Evolutionary conservation across 2,888 invertebrate genomes (phyloP).

Genomic region (Caenorhabditis angaria): DNA sequence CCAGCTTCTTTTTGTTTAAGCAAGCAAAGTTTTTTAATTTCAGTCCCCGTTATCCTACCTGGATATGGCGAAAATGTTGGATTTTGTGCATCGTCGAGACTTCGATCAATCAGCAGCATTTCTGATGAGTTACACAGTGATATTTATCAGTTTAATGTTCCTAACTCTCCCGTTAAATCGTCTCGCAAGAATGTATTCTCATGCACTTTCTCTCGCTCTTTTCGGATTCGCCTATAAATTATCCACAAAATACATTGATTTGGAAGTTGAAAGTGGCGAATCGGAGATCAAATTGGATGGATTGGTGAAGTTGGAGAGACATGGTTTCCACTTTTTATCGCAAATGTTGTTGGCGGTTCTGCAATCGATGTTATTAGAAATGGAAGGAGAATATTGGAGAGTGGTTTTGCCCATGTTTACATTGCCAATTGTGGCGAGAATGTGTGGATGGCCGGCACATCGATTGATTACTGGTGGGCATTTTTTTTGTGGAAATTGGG

Average conservation of each 20-base stretch:
- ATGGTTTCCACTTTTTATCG: conserved; percentile 64
- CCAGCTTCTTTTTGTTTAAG: background rate
- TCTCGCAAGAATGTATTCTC: conserved; percentile 75
- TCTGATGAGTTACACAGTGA: conserved; percentile 72
- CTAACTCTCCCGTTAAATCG: conserved; percentile 75
- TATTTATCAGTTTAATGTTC: conserved; percentile 74
- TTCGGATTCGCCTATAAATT: conserved; percentile 74
- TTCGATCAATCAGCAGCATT: conserved; percentile 62
- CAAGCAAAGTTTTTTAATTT: background rate
- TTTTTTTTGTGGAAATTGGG: background rate
- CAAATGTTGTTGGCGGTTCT: conserved; percentile 49
- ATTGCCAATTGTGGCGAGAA: conserved; percentile 75
- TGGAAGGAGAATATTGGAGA: conserved; percentile 72
- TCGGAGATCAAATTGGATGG: conserved; percentile 64
- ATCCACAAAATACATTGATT: conserved; percentile 74
- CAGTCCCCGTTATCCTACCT: conserved; percentile 47
- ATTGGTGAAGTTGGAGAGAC: conserved; percentile 68
- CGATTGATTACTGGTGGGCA: conserved; percentile 42
- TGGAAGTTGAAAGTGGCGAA: conserved; percentile 63
- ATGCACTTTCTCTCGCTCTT: conserved; percentile 74
- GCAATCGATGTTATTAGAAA: conserved; percentile 73
- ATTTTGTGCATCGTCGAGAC: conserved; percentile 65
- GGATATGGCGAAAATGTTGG: conserved; percentile 61
- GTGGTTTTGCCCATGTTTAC: conserved; percentile 74
- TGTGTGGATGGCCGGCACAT: conserved; percentile 73